A percentile compares a stretch with the other conserved stretches of the same genome.
Evolutionary conservation across 2,797 vertebrate species (phyloP).

Genomic region (Naso thynnoides): DNA sequence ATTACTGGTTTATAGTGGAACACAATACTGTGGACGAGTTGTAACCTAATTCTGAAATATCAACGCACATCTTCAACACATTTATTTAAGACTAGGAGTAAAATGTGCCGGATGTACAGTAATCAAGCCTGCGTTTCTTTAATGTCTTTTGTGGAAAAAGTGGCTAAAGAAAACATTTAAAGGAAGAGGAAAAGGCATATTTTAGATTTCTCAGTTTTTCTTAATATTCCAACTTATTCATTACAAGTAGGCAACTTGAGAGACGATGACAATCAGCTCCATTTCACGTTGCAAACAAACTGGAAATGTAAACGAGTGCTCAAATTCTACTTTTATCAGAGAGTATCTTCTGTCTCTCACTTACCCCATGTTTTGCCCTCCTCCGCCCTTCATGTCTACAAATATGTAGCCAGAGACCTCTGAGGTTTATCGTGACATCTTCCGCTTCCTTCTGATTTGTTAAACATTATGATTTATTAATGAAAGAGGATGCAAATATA

Average conservation of each 20-base stretch:
- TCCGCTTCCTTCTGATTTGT: slow-evolving; percentile 77
- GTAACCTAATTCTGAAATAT: too few species aligned
- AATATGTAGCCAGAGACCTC: slow-evolving; percentile 66
- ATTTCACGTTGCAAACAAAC: slow-evolving; percentile 4
- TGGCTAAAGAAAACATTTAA: slow-evolving; percentile 19
- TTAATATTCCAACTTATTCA: slow-evolving; percentile 11
- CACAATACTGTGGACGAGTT: too few species aligned
- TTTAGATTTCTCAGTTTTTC: neutral
- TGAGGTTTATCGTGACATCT: slow-evolving; percentile 77
- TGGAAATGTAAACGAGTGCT: slow-evolving; percentile 44
- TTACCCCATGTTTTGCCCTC: slow-evolving; percentile 6
- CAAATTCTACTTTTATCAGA: slow-evolving; percentile 38
- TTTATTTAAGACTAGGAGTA: too few species aligned
- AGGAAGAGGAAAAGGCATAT: neutral
- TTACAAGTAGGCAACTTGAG: neutral
- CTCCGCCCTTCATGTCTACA: slow-evolving; percentile 33
- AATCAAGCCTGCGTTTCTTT: neutral
- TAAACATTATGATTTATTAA: slow-evolving; percentile 84
- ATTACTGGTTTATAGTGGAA: too few species aligned
- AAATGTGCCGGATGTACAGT: too few species aligned
- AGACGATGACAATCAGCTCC: slow-evolving; percentile 1
- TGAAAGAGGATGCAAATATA: slow-evolving; percentile 79
- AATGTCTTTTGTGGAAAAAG: slow-evolving; percentile 17
- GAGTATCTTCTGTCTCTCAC: slow-evolving; percentile 45
- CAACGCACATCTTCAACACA: too few species aligned